Base-by-base conservation (phyloP, 37 sponge, comb jelly and placozoan genomes). In the Geodia barretti region DNA sequence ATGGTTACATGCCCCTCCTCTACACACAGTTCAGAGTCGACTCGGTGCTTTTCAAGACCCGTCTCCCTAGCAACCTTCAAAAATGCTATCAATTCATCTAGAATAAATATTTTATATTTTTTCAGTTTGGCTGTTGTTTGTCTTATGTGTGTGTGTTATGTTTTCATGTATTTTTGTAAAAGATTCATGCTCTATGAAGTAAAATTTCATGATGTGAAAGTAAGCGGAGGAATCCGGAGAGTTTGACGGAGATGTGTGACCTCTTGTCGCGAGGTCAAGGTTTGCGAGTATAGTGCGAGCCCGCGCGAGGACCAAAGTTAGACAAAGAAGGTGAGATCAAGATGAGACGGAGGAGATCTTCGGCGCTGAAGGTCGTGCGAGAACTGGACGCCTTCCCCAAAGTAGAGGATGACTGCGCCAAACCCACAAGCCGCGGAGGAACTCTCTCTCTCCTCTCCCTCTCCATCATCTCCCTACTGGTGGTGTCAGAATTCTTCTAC, bases 1-100 rank as follows among this genome's bases (percentile, higher is more conserved):
- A 79, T 68, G 97, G 97, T 62, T 94, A 97, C 84, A 91, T 91
- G 92, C 97, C 97, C 26, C 90, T 97, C 1, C 77, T 97, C 62
- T 91, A 92, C 79, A 92, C 97, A 0, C 97, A 97, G 76, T 91
- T 75, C 68, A 83, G 97, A 70, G 74, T 79, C 0, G 97, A 97
- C 81, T 97, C 97, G 9, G 88, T 97, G 14, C 86, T 97, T 20
- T 97, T 89, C 85, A 94, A 89, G n/a, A 96, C 92, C n/a, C 40
- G 90, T 25, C 71, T 93, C 0, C 91, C 97, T 8, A 71, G 47
- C 40, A 64, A 86, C 71, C 26, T 86, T 29, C 78, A 84, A 7
- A 95, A 95, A 68, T 95, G 95, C 60, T 95, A 84, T 65, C 43
- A 76, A 73, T 95, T 60, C 69, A 70, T 94, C 5, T 94, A 80